Conservation (phyloP, 2,113 vertebrate species). For the Geothlypis trichas region DNA sequence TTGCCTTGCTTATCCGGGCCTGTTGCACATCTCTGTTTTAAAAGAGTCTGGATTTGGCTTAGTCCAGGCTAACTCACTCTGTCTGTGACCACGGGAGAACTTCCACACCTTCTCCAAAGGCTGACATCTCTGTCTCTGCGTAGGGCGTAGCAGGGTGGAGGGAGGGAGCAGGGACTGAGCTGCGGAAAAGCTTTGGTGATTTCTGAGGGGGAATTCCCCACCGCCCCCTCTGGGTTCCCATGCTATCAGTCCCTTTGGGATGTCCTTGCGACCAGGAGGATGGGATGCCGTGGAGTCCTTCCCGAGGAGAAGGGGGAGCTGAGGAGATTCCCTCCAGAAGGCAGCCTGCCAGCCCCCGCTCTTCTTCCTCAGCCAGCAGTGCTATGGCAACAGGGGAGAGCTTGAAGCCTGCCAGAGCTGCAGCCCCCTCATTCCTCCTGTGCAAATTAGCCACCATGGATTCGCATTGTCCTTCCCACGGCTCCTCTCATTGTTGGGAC, state of each 20-base stretch:
- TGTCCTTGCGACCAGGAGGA: background rate
- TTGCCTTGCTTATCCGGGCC: background rate
- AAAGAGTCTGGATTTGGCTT: background rate
- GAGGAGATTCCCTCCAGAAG: constrained; percentile 48
- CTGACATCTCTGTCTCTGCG: background rate
- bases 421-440: constrained; percentile 14
- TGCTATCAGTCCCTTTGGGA: background rate
- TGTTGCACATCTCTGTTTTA: background rate
- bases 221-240: background rate
- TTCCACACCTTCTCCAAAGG: background rate
- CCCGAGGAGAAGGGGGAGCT: background rate
- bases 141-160: background rate
- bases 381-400: constrained; percentile 69
- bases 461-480: background rate
- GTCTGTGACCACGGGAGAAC: background rate
- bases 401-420: constrained; percentile 5
- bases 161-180: background rate
- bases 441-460: constrained; percentile 34
- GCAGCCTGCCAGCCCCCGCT: constrained; percentile 6
- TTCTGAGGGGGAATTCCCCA: background rate
- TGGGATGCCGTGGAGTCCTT: background rate
- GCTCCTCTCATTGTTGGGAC: constrained; percentile 13
- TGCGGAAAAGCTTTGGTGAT: background rate
- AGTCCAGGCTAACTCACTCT: background rate
- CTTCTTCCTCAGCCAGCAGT: constrained; percentile 11